phyloP scores from a whole-genome alignment of 2,888 invertebrate genomes.

The Nymphalis polychloros region DNA sequence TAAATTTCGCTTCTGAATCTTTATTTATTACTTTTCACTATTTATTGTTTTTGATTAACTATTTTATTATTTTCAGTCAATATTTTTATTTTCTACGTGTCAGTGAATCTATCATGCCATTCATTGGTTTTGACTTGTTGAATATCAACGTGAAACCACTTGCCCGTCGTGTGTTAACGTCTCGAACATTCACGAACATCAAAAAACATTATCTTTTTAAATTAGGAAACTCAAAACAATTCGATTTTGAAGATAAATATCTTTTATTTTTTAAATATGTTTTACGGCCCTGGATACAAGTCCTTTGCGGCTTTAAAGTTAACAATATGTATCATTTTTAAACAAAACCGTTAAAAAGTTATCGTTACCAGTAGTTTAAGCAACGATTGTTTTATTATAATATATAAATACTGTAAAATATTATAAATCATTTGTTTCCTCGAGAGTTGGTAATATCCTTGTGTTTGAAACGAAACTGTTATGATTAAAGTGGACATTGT shows the following conservation, averaged over 20 bases:
- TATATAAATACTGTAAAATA: slow-evolving; percentile 47
- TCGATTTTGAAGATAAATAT: slow-evolving; percentile 19
- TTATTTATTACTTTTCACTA: slow-evolving; percentile 64
- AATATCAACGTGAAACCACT: slow-evolving; percentile 34
- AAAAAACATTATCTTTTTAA: slow-evolving; percentile 30
- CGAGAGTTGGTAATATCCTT: slow-evolving; percentile 56
- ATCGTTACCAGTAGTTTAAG: slow-evolving; percentile 81
- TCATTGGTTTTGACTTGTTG: slow-evolving; percentile 24
- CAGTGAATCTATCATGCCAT: slow-evolving; percentile 22
- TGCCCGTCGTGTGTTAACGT: slow-evolving; percentile 35
- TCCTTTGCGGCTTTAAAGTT: too few relatives aligned
- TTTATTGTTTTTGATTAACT: slow-evolving; percentile 47
- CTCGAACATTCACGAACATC: slow-evolving; percentile 33
- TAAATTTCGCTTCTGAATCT: slow-evolving; percentile 49
- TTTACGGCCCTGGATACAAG: too few relatives aligned
- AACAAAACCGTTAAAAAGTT: slow-evolving; percentile 53
- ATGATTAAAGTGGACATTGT: slow-evolving; percentile 69
- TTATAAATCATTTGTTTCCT: slow-evolving; percentile 59
- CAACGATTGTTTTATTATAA: slow-evolving; percentile 66
- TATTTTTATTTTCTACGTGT: slow-evolving; percentile 7
- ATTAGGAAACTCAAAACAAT: slow-evolving; percentile 50
- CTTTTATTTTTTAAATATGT: too few relatives aligned
- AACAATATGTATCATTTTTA: too few relatives aligned
- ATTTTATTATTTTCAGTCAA: slow-evolving; percentile 1
- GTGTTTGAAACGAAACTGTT: slow-evolving; percentile 58